phyloP scores from a whole-genome alignment of 2,797 vertebrate genomes.

The Anguilla obscura region DNA sequence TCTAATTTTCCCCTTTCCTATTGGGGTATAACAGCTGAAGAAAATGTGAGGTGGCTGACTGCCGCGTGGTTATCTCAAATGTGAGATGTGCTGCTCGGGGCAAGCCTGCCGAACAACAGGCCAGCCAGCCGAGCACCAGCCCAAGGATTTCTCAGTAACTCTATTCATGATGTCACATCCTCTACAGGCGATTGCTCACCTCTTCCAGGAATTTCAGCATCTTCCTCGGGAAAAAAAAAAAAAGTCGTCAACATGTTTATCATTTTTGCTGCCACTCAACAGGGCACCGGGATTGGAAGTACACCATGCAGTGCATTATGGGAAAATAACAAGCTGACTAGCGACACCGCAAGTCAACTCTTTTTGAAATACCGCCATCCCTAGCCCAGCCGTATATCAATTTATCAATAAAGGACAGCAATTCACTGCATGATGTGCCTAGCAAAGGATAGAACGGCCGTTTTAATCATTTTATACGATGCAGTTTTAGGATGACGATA shows the following conservation, averaged over 20 bases:
- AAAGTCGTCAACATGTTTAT: slow-evolving; percentile 9
- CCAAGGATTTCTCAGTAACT: background rate
- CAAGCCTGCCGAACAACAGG: background rate
- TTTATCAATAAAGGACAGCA: background rate
- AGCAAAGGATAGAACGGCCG: background rate
- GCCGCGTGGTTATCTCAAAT: background rate
- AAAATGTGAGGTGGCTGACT: background rate
- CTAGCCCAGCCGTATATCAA: background rate
- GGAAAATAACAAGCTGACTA: slow-evolving; percentile 6
- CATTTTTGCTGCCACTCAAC: background rate
- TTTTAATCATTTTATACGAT: background rate
- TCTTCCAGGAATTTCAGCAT: background rate
- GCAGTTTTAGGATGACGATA: background rate
- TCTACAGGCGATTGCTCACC: background rate
- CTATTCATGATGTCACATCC: background rate
- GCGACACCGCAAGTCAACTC: background rate
- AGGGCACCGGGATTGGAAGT: background rate
- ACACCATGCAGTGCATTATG: background rate
- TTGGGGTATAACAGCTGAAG: background rate
- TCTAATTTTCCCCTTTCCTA: background rate
- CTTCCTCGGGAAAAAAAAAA: background rate
- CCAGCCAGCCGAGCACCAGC: background rate
- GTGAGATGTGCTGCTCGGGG: background rate
- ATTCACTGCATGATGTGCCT: background rate
- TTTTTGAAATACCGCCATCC: background rate